A percentile compares a stretch with the other conserved stretches of the same genome.
Conservation (phyloP, 1,140 invertebrate species). For the Maconellicoccus hirsutus region DNA sequence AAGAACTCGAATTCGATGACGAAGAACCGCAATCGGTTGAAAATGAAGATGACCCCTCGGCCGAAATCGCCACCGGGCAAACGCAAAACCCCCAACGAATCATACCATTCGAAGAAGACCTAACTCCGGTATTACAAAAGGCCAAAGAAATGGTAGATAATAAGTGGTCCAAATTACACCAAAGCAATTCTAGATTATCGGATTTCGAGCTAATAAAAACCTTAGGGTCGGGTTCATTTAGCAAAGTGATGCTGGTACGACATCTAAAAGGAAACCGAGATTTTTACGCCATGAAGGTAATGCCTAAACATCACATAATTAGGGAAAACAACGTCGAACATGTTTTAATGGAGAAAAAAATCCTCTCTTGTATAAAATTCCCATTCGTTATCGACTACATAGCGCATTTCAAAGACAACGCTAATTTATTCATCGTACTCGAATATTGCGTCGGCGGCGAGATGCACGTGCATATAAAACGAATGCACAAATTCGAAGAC, state of each 20-base stretch:
- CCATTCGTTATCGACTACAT: conserved; percentile 73
- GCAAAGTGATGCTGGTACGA: conserved; percentile 21
- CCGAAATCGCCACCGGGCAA: too few species aligned
- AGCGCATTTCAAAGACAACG: conserved; percentile 75
- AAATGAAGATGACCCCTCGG: too few species aligned
- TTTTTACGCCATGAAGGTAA: conserved; percentile 80
- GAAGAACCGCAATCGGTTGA: too few species aligned
- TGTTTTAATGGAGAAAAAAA: conserved; percentile 72
- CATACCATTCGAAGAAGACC: neutral
- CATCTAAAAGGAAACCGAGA: conserved; percentile 31
- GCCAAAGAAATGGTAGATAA: neutral
- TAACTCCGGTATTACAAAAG: neutral
- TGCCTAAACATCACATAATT: conserved; percentile 77
- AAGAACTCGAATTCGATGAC: too few species aligned
- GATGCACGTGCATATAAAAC: conserved; percentile 59
- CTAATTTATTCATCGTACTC: conserved; percentile 67
- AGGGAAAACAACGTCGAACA: conserved; percentile 75
- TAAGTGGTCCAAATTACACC: neutral
- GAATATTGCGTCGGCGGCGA: conserved; percentile 75
- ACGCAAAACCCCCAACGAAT: too few species aligned
- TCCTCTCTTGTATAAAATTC: conserved; percentile 66
- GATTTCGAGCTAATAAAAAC: conserved; percentile 23
- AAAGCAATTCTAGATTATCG: neutral
- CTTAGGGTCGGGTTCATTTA: conserved; percentile 22
- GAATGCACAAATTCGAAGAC: conserved; percentile 39